These are phyloP conservation scores for Melanotaenia duboulayi DNA, from an alignment of 2,113 vertebrate species.

Conservation along the genomic window DNA sequence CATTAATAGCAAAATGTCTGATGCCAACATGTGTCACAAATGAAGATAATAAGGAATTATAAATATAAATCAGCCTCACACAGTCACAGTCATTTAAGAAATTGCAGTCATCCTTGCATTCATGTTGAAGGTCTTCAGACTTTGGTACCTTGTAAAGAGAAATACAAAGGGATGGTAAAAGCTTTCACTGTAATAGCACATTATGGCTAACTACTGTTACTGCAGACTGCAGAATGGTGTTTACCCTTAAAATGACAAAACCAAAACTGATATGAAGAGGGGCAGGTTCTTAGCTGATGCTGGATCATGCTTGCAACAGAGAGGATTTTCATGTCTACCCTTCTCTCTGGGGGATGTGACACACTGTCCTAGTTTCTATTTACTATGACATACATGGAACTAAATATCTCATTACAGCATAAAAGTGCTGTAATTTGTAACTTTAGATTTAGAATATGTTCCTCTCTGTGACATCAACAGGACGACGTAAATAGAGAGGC, in stretches of 20 bases:
- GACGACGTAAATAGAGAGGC: slow-evolving; percentile 31
- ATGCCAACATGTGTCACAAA: slow-evolving; percentile 38
- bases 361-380: slow-evolving; percentile 72
- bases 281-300: slow-evolving; percentile 21
- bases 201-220: not conserved
- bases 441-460: slow-evolving; percentile 60
- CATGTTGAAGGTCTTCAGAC: slow-evolving; percentile 2
- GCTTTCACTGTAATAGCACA: not conserved
- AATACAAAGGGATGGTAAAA: not conserved
- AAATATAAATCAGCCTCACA: slow-evolving; percentile 34
- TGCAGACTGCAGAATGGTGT: slow-evolving; percentile 17
- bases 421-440: slow-evolving; percentile 54
- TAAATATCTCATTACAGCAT: slow-evolving; percentile 54
- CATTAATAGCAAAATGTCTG: slow-evolving; percentile 39
- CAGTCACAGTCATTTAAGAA: slow-evolving; percentile 3
- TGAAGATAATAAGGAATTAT: slow-evolving; percentile 31
- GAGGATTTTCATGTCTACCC: slow-evolving; percentile 47
- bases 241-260: slow-evolving; percentile 34
- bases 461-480: slow-evolving; percentile 41
- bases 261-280: slow-evolving; percentile 26
- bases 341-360: slow-evolving; percentile 54
- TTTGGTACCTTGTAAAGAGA: not conserved
- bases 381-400: slow-evolving; percentile 57
- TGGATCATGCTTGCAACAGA: slow-evolving; percentile 39
- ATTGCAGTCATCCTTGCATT: slow-evolving; percentile 18